Base-by-base conservation (phyloP, 2,797 vertebrate genomes). In the Malurus leucopterus region DNA sequence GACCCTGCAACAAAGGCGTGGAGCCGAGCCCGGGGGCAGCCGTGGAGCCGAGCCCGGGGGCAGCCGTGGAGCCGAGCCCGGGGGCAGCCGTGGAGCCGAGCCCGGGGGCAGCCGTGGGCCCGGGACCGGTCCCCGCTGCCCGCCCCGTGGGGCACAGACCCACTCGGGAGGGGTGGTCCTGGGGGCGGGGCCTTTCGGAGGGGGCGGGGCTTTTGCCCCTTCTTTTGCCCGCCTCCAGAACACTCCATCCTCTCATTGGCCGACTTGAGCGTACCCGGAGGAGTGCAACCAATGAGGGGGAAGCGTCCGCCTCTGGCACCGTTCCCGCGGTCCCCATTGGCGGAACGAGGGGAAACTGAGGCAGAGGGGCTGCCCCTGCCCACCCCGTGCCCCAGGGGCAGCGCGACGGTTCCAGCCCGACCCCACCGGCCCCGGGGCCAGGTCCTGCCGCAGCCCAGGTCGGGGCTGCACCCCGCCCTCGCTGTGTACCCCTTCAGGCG, bases 331-430 rank as follows among this genome's bases (percentile, higher is more conserved):
- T 13, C 4, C 44, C 36, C 53, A 94, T 93, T 94, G 93, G 93
- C 10, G 19, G 64, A 34, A 2, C 20, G 0, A 7, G 5, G 86
- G 77, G 93, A 94, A 93, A 94, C 91, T 91, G 93, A 94, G 93
- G 93, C 86, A 90, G 34, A 4, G 50, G 23, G 16, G 29, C 40
- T 40, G 43, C 38, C 44, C 36, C 14, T 8, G 51, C 51, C 34
- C 29, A 16, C 57, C 63, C n/a, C n/a, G 7, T n/a, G 62, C 47
- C 69, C 23, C 23, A 4, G 55, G 71, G 74, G 57, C 41, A 54
- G 49, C 27, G 62, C 40, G 23, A 23, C 11, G 7, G 7, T 41
- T 67, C 46, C 68, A 9, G 59, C 49, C 40, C 30, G 22, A 53
- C 51, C 46, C 50, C 61, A 11, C 23, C 7, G 53, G 8, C 16